Percentiles rank a stretch among this genome's conserved stretches.
phyloP scores from a whole-genome alignment of 2,113 vertebrate genomes.

The Myrmecobius fasciatus region DNA sequence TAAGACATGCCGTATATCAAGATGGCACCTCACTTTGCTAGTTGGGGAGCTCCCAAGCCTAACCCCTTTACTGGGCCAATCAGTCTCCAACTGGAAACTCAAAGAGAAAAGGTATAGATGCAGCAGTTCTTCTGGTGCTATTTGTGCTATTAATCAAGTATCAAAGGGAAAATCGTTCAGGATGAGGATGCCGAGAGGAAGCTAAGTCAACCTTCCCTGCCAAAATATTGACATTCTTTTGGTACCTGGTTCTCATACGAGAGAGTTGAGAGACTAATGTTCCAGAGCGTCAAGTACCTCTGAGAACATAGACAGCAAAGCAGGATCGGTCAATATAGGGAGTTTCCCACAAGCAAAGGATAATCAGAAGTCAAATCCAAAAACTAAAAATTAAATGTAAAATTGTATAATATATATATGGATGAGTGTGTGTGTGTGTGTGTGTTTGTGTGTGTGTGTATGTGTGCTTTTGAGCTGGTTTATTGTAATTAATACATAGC shows the following conservation, averaged over 20 bases:
- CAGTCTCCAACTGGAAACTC: not conserved
- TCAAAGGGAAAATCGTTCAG: not conserved
- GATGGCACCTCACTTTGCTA: not conserved
- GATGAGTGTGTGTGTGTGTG: not conserved
- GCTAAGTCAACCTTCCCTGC: not conserved
- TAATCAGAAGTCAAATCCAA: not conserved
- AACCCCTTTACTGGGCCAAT: not conserved
- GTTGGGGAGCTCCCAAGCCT: not conserved
- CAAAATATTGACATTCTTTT: not conserved
- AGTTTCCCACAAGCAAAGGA: not conserved
- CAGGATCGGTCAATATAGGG: not conserved
- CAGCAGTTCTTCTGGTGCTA: not conserved
- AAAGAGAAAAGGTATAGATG: not conserved
- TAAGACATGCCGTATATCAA: not conserved
- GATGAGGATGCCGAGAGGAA: not conserved
- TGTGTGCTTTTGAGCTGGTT: not conserved
- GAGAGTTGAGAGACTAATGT: slow-evolving; percentile 6
- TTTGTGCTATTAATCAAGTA: not conserved
- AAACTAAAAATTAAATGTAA: not conserved
- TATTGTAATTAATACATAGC: not conserved
- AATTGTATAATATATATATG: not conserved
- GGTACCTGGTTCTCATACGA: not conserved
- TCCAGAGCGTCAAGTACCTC: not conserved
- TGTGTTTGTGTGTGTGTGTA: accelerated
- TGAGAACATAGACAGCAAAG: not conserved